Conservation (phyloP, 2,797 vertebrate genomes). For the Coranthus polyacanthus region DNA sequence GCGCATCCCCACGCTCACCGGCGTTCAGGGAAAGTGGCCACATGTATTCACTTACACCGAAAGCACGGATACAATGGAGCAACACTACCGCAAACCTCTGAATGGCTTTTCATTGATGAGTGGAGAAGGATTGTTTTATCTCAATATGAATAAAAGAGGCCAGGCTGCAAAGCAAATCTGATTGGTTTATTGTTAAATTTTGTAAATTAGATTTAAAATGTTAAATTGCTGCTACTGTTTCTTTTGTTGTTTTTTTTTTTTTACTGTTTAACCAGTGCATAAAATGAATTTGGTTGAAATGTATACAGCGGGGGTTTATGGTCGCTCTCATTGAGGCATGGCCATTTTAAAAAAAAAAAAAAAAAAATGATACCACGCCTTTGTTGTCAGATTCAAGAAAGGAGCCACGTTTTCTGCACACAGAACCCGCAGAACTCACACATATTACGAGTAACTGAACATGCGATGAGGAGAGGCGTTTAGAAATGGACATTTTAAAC, state of each 20-base stretch:
- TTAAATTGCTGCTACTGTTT: neutral
- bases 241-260: too few relatives aligned
- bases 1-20: conserved; percentile 76
- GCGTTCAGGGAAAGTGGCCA: conserved; percentile 81
- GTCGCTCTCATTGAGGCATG: conserved; percentile 71
- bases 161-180: neutral
- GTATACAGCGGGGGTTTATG: conserved; percentile 53
- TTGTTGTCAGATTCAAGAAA: conserved; percentile 81
- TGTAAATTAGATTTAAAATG: accelerated
- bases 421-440: neutral
- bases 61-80: conserved; percentile 3
- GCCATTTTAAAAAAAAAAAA: conserved; percentile 79
- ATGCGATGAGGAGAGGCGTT: accelerated
- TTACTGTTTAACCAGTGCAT: neutral
- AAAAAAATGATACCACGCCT: conserved; percentile 84
- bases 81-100: too few relatives aligned
- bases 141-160: neutral
- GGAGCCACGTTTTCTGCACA: conserved; percentile 53
- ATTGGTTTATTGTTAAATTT: neutral
- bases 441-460: accelerated
- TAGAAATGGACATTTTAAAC: neutral
- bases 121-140: too few relatives aligned
- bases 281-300: conserved; percentile 13
- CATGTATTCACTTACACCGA: conserved; percentile 57
- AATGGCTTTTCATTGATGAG: too few relatives aligned